phyloP scores from a whole-genome alignment of 37 sponge, comb jelly and placozoan species.

The Halichondria panicea region DNA sequence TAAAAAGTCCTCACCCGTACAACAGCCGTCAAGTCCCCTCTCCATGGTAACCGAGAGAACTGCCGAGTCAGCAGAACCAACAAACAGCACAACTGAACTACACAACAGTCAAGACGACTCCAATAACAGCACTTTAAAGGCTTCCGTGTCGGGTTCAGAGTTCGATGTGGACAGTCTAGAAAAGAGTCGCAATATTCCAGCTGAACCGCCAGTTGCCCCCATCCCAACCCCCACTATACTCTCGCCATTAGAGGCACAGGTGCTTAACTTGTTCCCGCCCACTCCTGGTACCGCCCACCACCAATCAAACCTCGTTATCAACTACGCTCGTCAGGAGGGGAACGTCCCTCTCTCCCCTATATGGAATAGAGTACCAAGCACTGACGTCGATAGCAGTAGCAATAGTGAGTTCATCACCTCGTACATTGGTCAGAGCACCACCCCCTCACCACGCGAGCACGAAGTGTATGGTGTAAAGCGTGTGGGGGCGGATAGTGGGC shows the following conservation, averaged over 20 bases:
- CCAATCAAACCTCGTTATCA: conserved; percentile 46
- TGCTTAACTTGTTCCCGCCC: background rate
- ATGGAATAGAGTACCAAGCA: conserved; percentile 51
- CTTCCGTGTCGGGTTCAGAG: background rate
- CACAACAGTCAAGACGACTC: background rate
- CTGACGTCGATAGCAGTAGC: conserved; percentile 36
- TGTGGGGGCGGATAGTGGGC: conserved; percentile 21
- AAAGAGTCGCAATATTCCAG: background rate
- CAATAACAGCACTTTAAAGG: conserved; percentile 41
- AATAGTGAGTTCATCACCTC: conserved; percentile 61
- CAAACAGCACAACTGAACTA: background rate
- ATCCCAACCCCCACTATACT: background rate
- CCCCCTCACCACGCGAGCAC: background rate
- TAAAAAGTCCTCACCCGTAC: background rate
- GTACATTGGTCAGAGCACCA: conserved; percentile 33
- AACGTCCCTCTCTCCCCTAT: conserved; percentile 63
- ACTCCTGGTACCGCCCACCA: background rate
- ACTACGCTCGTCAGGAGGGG: conserved; percentile 29
- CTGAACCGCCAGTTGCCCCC: background rate
- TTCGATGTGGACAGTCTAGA: conserved; percentile 49
- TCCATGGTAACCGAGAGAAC: conserved; percentile 19
- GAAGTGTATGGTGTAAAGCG: background rate
- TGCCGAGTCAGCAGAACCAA: background rate
- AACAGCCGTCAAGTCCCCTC: background rate
- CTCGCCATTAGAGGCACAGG: background rate